phyloP scores from a whole-genome alignment of 2,113 vertebrate species.

The Mormyrus iriodes region DNA sequence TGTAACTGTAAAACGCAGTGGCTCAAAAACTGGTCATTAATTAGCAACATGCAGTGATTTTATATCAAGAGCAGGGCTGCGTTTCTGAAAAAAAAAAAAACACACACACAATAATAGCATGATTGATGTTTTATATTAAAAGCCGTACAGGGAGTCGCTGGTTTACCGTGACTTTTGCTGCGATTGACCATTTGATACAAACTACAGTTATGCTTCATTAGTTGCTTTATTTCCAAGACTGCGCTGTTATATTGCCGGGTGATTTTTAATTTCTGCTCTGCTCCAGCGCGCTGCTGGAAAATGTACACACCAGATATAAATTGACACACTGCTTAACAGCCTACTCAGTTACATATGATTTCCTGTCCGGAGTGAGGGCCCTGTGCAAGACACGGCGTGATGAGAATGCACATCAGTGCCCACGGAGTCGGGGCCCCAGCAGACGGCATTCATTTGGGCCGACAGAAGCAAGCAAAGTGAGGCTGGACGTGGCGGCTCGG shows the following conservation, averaged over 20 bases:
- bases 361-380: neutral
- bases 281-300: neutral
- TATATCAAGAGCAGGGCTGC: slow-evolving; percentile 22
- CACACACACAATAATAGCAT: slow-evolving; percentile 1
- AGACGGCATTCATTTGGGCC: neutral
- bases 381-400: neutral
- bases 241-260: slow-evolving; percentile 27
- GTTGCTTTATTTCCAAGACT: slow-evolving; percentile 25
- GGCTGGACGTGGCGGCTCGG: neutral
- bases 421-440: neutral
- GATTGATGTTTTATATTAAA: slow-evolving; percentile 18
- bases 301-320: slow-evolving; percentile 24
- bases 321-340: neutral
- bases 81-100: slow-evolving; percentile 13
- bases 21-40: slow-evolving; percentile 19
- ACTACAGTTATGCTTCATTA: slow-evolving; percentile 34
- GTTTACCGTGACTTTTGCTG: slow-evolving; percentile 26
- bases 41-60: slow-evolving; percentile 30
- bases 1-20: neutral
- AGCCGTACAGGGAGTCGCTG: slow-evolving; percentile 3
- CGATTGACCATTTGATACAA: slow-evolving; percentile 23
- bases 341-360: slow-evolving; percentile 6
- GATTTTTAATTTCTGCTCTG: slow-evolving; percentile 30
- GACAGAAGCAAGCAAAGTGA: neutral
- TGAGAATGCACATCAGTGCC: neutral